These are phyloP conservation scores for Conopomorpha cramerella DNA, from an alignment of 1,140 invertebrate genomes.

Conservation along the genomic window DNA sequence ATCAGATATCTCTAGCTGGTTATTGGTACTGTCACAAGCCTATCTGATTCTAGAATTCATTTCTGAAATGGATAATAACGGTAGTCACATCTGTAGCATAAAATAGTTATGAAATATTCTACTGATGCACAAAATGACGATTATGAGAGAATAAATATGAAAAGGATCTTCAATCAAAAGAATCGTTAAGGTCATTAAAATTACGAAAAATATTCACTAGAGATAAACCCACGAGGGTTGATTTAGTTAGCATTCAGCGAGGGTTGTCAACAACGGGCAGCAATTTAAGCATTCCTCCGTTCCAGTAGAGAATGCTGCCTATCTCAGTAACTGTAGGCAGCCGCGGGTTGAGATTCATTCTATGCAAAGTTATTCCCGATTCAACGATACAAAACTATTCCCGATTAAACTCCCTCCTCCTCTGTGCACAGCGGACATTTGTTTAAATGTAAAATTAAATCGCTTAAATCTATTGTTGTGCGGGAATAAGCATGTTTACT, in stretches of 20 bases:
- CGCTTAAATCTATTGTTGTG: too few relatives aligned
- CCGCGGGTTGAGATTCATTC: constrained; percentile 35
- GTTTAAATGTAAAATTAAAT: too few relatives aligned
- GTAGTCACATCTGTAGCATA: too few relatives aligned
- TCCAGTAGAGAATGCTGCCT: background rate
- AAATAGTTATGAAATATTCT: too few relatives aligned
- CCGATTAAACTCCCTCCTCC: constrained; percentile 5
- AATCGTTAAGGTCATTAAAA: background rate
- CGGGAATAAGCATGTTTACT: too few relatives aligned
- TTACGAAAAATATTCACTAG: background rate
- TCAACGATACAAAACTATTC: constrained; percentile 20
- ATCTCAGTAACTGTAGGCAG: too few relatives aligned
- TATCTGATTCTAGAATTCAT: too few relatives aligned
- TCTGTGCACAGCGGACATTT: constrained; percentile 4
- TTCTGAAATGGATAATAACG: too few relatives aligned
- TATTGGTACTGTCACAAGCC: too few relatives aligned
- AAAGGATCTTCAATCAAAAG: background rate
- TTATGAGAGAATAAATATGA: background rate
- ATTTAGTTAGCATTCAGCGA: constrained; percentile 44
- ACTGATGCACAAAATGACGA: background rate
- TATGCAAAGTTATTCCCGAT: constrained; percentile 44
- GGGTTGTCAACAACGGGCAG: too few relatives aligned
- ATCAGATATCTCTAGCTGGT: too few relatives aligned
- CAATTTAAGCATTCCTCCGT: too few relatives aligned
- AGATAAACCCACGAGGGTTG: constrained; percentile 9